Percentiles rank a stretch among this genome's conserved stretches.
Conservation (phyloP, 2,888 invertebrate genomes). For the Leptinotarsa rubiginosa region DNA sequence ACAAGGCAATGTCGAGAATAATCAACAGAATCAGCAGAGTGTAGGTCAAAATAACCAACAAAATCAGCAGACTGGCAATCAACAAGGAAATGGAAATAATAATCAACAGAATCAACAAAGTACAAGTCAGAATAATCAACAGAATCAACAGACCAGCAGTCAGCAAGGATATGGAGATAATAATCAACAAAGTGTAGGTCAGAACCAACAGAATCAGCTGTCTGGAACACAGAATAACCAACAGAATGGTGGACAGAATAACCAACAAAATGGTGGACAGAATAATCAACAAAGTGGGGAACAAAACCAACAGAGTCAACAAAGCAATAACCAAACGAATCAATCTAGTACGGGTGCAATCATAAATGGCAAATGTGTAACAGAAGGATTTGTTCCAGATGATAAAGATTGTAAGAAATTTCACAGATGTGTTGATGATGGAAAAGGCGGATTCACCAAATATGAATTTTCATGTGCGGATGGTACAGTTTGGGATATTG, state of each 20-base stretch:
- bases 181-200: conserved; percentile 30
- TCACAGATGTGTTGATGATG: conserved; percentile 79
- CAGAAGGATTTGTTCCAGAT: conserved; percentile 80
- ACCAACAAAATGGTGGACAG: conserved; percentile 34
- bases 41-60: conserved; percentile 28
- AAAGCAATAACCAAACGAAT: conserved; percentile 19
- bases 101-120: conserved; percentile 33
- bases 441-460: conserved; percentile 71
- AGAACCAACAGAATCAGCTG: conserved; percentile 38
- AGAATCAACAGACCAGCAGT: conserved; percentile 31
- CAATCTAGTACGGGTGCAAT: conserved; percentile 31
- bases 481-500: conserved; percentile 83
- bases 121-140: conserved; percentile 25
- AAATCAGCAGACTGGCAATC: conserved; percentile 30
- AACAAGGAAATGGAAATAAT: conserved; percentile 25
- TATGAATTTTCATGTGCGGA: conserved; percentile 82
- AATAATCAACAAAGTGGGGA: conserved; percentile 42
- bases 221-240: conserved; percentile 6
- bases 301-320: conserved; percentile 24
- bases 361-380: conserved; percentile 64
- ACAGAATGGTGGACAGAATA: conserved; percentile 35
- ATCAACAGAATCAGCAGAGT: conserved; percentile 36
- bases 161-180: conserved; percentile 26
- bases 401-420: conserved; percentile 78
- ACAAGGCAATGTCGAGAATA: conserved; percentile 37